phyloP scores from a whole-genome alignment of 2,888 invertebrate genomes.

The Amphiduros pacificus region DNA sequence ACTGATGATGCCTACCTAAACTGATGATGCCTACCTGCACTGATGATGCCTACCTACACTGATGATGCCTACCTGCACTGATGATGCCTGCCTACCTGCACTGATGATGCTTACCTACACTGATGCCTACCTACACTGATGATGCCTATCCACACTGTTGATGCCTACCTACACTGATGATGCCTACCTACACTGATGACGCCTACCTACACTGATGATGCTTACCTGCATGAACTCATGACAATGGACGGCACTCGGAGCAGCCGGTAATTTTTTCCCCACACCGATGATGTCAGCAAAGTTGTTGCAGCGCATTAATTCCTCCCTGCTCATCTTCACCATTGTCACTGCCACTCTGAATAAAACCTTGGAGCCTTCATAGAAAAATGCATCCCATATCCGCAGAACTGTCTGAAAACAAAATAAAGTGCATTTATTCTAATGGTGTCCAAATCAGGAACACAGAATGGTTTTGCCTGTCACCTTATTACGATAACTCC shows the following conservation, averaged over 20 bases:
- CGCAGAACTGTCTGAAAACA: constrained; percentile 76
- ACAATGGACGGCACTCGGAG: constrained; percentile 78
- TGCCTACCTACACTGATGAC: not conserved
- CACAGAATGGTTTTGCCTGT: too few relatives aligned
- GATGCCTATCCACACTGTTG: too few relatives aligned
- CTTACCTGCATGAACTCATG: constrained; percentile 85
- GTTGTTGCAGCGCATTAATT: constrained; percentile 76
- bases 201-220: not conserved
- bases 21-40: too few relatives aligned
- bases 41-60: too few relatives aligned
- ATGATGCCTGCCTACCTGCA: too few relatives aligned
- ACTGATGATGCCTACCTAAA: too few relatives aligned
- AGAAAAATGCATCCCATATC: constrained; percentile 94
- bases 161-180: not conserved
- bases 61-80: too few relatives aligned
- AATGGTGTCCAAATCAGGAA: too few relatives aligned
- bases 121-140: too few relatives aligned
- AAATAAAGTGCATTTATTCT: not conserved
- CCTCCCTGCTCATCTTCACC: constrained; percentile 64
- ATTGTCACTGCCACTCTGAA: constrained; percentile 86
- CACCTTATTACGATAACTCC: too few relatives aligned
- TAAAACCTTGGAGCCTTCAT: constrained; percentile 90
- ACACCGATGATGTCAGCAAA: constrained; percentile 80
- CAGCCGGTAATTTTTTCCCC: constrained; percentile 80
- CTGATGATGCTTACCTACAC: too few relatives aligned